A percentile compares a stretch with the other conserved stretches of the same genome.
phyloP scores from a whole-genome alignment of 1,140 invertebrate genomes.

The Hylaeus volcanicus region DNA sequence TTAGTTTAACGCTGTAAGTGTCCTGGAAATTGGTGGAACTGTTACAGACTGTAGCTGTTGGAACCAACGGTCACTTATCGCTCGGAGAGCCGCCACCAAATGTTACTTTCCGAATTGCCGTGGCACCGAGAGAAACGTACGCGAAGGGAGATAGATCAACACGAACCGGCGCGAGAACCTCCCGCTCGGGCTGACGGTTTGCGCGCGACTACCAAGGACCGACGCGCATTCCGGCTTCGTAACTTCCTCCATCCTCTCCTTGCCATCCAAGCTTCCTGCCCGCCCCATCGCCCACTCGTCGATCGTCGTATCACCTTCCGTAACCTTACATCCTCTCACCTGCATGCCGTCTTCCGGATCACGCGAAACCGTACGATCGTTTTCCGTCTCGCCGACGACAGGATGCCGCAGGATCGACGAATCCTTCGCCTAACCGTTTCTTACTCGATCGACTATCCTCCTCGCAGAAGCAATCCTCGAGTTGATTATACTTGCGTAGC shows the following conservation, averaged over 20 bases:
- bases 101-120: background rate
- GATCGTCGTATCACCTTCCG: slow-evolving; percentile 37
- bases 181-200: slow-evolving; percentile 46
- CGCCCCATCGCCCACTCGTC: slow-evolving; percentile 12
- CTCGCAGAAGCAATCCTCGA: too few species aligned
- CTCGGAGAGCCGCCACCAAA: background rate
- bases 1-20: background rate
- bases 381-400: slow-evolving; percentile 5
- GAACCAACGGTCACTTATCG: background rate
- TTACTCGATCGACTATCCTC: background rate
- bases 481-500: too few species aligned
- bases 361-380: slow-evolving; percentile 41
- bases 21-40: background rate
- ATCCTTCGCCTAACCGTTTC: background rate
- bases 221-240: slow-evolving; percentile 48
- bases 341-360: slow-evolving; percentile 46
- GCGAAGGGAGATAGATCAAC: slow-evolving; percentile 2
- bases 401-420: slow-evolving; percentile 2
- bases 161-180: background rate
- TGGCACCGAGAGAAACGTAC: background rate
- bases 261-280: slow-evolving; percentile 49
- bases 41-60: background rate
- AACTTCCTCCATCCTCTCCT: slow-evolving; percentile 54
- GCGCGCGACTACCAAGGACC: slow-evolving; percentile 54
- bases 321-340: slow-evolving; percentile 38